Percentiles rank a stretch among this genome's conserved stretches.
These are phyloP conservation scores for Catagonus wagneri DNA, from an alignment of 2,113 vertebrate species.

Conservation along the genomic window DNA sequence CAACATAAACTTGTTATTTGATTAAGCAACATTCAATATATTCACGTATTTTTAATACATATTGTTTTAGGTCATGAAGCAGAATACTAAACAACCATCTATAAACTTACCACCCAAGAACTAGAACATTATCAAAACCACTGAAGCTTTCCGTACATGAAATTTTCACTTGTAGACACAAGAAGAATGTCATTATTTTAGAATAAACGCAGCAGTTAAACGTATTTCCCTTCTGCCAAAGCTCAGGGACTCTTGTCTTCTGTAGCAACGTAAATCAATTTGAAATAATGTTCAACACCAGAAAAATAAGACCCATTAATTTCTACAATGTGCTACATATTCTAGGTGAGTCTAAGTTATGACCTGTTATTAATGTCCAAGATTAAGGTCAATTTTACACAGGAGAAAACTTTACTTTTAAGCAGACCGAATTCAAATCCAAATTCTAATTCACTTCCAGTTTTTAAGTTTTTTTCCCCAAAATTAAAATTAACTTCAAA, in stretches of 20 bases:
- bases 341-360: not conserved
- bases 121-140: not conserved
- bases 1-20: not conserved
- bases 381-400: slow-evolving; percentile 31
- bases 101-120: not conserved
- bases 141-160: not conserved
- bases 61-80: not conserved
- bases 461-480: not conserved
- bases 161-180: slow-evolving; percentile 28
- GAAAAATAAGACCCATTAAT: slow-evolving; percentile 29
- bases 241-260: slow-evolving; percentile 9
- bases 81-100: not conserved
- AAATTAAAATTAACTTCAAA: not conserved
- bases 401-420: slow-evolving; percentile 38
- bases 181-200: slow-evolving; percentile 42
- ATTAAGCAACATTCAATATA: not conserved
- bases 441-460: slow-evolving; percentile 38
- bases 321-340: slow-evolving; percentile 51
- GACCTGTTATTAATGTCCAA: not conserved
- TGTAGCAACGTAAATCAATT: slow-evolving; percentile 32
- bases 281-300: slow-evolving; percentile 41
- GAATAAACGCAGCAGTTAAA: slow-evolving; percentile 14
- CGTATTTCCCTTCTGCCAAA: slow-evolving; percentile 27
- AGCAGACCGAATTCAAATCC: slow-evolving; percentile 37
- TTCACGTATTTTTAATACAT: not conserved